Evolutionary conservation across 2,113 vertebrate genomes (phyloP).

Genomic region (Centropus unirufus): DNA sequence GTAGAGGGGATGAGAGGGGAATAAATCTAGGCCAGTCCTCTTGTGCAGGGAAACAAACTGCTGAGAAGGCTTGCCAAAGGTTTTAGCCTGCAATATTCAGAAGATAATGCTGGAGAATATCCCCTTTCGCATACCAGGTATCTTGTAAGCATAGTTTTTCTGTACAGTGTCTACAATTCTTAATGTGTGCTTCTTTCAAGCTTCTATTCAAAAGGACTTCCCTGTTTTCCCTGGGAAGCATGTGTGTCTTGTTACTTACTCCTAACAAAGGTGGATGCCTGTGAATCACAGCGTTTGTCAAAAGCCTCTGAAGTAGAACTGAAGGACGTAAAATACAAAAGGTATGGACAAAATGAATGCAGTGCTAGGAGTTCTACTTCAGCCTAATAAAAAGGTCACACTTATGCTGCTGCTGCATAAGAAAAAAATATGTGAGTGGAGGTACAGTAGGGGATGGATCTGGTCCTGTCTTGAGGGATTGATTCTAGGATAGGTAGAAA

Average conservation of each 20-base stretch:
- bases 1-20: background rate
- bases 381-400: background rate
- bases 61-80: background rate
- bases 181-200: accelerated
- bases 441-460: background rate
- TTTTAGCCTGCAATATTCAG: background rate
- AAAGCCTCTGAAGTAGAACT: background rate
- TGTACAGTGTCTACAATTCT: background rate
- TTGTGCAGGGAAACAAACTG: accelerated
- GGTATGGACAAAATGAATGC: background rate
- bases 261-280: background rate
- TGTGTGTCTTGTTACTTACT: background rate
- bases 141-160: background rate
- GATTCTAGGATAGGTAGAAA: background rate
- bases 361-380: background rate
- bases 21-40: background rate
- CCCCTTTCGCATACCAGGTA: background rate
- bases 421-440: background rate
- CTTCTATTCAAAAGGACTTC: background rate
- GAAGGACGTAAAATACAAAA: background rate
- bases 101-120: background rate
- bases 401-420: background rate
- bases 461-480: background rate
- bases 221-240: background rate
- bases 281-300: background rate